A percentile compares a stretch with the other conserved stretches of the same genome.
Evolutionary conservation across 2,888 invertebrate species (phyloP).

Genomic region (Diplolepis rosae): DNA sequence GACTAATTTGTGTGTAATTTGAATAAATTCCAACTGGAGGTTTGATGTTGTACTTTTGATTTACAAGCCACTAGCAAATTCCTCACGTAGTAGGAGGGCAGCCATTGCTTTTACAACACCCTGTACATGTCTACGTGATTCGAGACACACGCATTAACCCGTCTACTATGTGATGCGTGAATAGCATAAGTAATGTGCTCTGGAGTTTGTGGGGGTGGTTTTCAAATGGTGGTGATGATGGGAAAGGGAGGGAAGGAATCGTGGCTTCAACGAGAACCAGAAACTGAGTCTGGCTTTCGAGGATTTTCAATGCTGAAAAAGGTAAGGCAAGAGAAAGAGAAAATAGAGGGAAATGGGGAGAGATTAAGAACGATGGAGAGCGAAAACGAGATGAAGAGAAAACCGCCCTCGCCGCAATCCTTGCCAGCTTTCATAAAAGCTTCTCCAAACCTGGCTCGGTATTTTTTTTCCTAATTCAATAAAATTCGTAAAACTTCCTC

Average conservation of each 20-base stretch:
- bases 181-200: slow-evolving; percentile 37
- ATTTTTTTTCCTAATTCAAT: slow-evolving; percentile 16
- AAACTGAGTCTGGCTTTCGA: slow-evolving; percentile 23
- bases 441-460: not conserved
- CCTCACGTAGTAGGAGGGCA: slow-evolving; percentile 17
- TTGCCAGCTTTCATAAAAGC: slow-evolving; percentile 19
- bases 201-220: slow-evolving; percentile 6
- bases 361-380: slow-evolving; percentile 5
- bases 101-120: slow-evolving; percentile 36
- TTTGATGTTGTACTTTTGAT: slow-evolving; percentile 13
- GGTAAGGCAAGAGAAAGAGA: slow-evolving; percentile 12
- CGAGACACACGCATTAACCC: slow-evolving; percentile 49
- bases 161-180: slow-evolving; percentile 40
- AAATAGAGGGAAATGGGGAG: slow-evolving; percentile 7
- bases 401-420: slow-evolving; percentile 25
- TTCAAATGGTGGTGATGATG: slow-evolving; percentile 12
- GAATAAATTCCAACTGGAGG: slow-evolving; percentile 13
- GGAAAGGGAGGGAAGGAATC: not conserved
- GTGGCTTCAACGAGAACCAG: slow-evolving; percentile 23
- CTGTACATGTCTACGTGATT: slow-evolving; percentile 42
- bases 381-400: slow-evolving; percentile 13
- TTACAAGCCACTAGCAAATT: slow-evolving; percentile 26
- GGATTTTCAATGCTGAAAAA: slow-evolving; percentile 13
- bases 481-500: slow-evolving; percentile 13
- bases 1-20: not conserved